phyloP scores from a whole-genome alignment of 2,113 vertebrate species.

The Pan paniscus region DNA sequence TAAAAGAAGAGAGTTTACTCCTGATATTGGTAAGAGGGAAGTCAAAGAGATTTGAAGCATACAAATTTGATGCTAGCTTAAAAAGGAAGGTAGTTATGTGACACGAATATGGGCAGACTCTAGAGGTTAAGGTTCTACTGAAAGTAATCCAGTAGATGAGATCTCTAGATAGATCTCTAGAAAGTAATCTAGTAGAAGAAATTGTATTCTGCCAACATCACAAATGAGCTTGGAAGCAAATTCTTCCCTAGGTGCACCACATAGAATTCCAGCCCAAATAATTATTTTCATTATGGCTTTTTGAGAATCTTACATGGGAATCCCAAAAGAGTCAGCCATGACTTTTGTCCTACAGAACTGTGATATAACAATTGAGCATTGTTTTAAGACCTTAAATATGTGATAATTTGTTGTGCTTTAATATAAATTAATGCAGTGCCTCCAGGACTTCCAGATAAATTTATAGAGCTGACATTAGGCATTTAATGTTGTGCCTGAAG shows the following conservation, averaged over 20 bases:
- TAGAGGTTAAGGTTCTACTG: not conserved
- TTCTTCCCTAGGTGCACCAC: not conserved
- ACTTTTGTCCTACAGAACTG: not conserved
- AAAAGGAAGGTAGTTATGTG: not conserved
- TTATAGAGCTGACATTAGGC: not conserved
- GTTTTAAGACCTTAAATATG: not conserved
- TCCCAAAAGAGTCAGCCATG: not conserved
- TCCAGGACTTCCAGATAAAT: not conserved
- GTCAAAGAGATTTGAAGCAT: not conserved
- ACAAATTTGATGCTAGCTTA: not conserved
- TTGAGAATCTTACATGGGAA: not conserved
- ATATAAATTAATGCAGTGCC: not conserved
- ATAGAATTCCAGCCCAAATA: not conserved
- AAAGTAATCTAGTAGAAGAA: not conserved
- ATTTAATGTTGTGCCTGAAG: not conserved
- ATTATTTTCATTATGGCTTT: not conserved
- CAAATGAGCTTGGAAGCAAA: not conserved
- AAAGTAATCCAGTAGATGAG: not conserved
- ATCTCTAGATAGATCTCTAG: no score
- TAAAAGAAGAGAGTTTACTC: not conserved
- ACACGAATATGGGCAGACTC: not conserved
- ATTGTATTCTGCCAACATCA: not conserved
- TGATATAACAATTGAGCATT: not conserved
- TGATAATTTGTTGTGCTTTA: not conserved
- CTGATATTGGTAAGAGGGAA: not conserved